Base-by-base conservation (phyloP, 1,140 invertebrate species). In the Brachionus plicatilis region DNA sequence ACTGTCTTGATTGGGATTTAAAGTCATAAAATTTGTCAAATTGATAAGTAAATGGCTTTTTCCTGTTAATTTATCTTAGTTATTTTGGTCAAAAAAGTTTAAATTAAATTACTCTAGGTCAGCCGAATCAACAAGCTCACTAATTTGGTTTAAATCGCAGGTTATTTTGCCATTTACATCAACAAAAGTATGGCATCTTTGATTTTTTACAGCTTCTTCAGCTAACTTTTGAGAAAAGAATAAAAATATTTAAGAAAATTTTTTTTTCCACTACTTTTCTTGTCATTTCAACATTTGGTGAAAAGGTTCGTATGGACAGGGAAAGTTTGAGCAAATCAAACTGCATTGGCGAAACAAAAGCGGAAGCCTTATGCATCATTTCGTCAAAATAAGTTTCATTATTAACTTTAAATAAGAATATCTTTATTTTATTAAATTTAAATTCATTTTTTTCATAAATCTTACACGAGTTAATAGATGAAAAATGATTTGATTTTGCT, bases 231-330 rank as follows among this genome's bases (percentile, higher is more conserved):
- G 24, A n/a, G 6, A 72, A 43, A 43, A 17, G 1, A 20, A 6
- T 17, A 43, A 43, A 20, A 43, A 43, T 12, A 8, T n/a, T 2
- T 3, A 72, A 72, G 17, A 12, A 14, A 14, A 33, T 17, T 12
- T 14, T 72, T 43, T 43, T 72, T 17, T n/a, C n/a, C 5, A n/a
- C 12, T 72, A 72, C 68, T 70, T 83, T 83, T 11, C 65, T 27
- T 14, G 43, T 70, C 82, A 83, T 83, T 83, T 83, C 60, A 12
- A 83, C 45, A 37, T 60, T 43, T 47, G 82, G 82, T 24, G 82
- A 83, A 72, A 37, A 83, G 5, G 60, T 68, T 14, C 82, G 33
- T 43, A 68, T 68, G 0, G 82, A 68, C 8, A 83, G 41, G 5
- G 65, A 53, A n/a, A 83, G 11, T 27, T 60, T 53, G 4, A 83